Evolutionary conservation across 2,888 invertebrate species (phyloP).

Genomic region (Tinea trinotella): DNA sequence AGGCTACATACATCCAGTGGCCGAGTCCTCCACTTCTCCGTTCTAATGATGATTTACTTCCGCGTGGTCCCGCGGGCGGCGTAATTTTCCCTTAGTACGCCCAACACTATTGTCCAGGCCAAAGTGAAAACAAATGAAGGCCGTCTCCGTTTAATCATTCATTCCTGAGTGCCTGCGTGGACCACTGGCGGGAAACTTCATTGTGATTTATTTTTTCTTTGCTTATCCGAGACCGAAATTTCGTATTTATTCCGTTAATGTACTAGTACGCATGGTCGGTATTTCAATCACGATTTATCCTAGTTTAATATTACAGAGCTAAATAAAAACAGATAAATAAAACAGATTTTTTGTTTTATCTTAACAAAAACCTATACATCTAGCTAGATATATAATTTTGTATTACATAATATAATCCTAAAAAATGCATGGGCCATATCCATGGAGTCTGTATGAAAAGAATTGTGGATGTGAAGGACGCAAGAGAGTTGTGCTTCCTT

Average conservation of each 20-base stretch:
- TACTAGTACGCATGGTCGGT: neutral
- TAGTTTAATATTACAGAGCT: neutral
- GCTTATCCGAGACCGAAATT: constrained; percentile 9
- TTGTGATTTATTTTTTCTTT: constrained; percentile 52
- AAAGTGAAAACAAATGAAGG: constrained; percentile 68
- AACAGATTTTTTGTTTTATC: no score
- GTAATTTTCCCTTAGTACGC: constrained; percentile 62
- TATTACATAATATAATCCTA: no score
- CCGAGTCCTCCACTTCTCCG: constrained; percentile 7
- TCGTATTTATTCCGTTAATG: constrained; percentile 6
- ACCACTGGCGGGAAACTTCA: constrained; percentile 40
- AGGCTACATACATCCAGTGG: neutral
- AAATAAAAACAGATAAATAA: no score
- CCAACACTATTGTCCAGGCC: constrained; percentile 43
- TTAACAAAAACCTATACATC: no score
- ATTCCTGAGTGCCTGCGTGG: constrained; percentile 35
- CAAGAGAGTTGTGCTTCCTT: no score
- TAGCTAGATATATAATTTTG: no score
- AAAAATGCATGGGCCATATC: no score
- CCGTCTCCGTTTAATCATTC: constrained; percentile 64
- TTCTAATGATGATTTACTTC: constrained; percentile 66
- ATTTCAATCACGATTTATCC: neutral
- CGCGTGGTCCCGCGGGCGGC: constrained; percentile 53
- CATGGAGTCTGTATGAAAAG: no score
- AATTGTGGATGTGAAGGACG: no score